These are phyloP conservation scores for Diadromus collaris DNA, from an alignment of 2,888 invertebrate species.

Conservation along the genomic window DNA sequence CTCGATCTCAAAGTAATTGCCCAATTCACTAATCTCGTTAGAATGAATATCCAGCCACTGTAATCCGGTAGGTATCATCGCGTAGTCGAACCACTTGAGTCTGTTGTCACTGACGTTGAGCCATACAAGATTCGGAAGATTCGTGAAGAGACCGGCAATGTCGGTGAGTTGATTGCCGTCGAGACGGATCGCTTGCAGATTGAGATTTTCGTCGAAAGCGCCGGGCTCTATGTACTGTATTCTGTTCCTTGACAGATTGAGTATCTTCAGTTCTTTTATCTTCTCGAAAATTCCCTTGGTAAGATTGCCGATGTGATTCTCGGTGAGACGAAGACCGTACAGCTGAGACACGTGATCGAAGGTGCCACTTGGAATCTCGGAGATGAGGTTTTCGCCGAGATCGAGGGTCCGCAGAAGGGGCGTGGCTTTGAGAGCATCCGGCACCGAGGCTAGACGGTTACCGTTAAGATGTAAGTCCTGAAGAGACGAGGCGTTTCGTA, in stretches of 20 bases:
- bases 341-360: slow-evolving; percentile 90
- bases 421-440: slow-evolving; percentile 87
- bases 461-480: slow-evolving; percentile 92
- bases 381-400: slow-evolving; percentile 92
- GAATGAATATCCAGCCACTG: slow-evolving; percentile 93
- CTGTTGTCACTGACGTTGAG: slow-evolving; percentile 93
- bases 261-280: slow-evolving; percentile 89
- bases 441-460: slow-evolving; percentile 89
- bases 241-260: slow-evolving; percentile 92
- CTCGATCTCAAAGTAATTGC: slow-evolving; percentile 93
- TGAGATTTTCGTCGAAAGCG: slow-evolving; percentile 88
- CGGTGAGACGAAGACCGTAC: slow-evolving; percentile 90
- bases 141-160: slow-evolving; percentile 89
- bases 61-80: slow-evolving; percentile 90
- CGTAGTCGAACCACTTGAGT: slow-evolving; percentile 92
- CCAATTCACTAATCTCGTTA: slow-evolving; percentile 91
- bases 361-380: slow-evolving; percentile 89
- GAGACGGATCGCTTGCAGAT: slow-evolving; percentile 90
- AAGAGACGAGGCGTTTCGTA: slow-evolving; percentile 89
- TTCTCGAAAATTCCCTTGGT: slow-evolving; percentile 90
- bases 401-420: slow-evolving; percentile 90
- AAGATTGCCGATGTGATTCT: slow-evolving; percentile 91
- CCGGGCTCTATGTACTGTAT: slow-evolving; percentile 90
- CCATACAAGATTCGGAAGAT: slow-evolving; percentile 91
- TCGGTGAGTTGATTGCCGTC: slow-evolving; percentile 91